Base-by-base conservation (phyloP, 92 coral and sea anemone species). In the Blastomussa wellsi region DNA sequence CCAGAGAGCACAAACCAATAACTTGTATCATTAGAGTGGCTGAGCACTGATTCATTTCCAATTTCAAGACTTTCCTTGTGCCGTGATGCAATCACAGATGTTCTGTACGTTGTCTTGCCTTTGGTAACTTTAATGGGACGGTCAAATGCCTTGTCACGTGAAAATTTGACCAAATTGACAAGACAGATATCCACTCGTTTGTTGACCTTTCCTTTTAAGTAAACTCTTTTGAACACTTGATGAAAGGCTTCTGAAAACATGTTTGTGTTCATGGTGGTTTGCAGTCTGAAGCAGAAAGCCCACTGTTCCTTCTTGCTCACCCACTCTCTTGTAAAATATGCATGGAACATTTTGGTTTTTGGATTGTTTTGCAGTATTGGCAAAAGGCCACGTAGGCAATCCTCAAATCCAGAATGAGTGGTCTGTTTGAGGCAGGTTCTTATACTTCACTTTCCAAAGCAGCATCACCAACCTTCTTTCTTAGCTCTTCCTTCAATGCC, bases 211-310 rank as follows among this genome's bases (percentile, higher is more conserved):
- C 94, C 92, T 7, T 85, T 79, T 20, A 90, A 92, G 72, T 93
- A 93, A 13, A 77, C 31, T 16, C 83, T 38, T 75, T 93, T 93
- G 82, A 93, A 90, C n/a, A 88, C 92, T 3, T 88, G 73, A 49
- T 93, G 96, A 64, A 91, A 93, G 19, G 92, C 89, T 66, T 90
- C 93, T 0, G 91, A 90, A 41, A 79, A 90, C 93, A 39, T 39
- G 44, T 39, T 39, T n/a, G n/a, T n/a, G 49, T 44, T 44, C 49
- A 44, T 4, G 11, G 4, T 44, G 49, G 5, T 44, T 44, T 44
- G 5, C 4, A 44, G 49, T 11, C 49, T 44, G 11, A 44, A 44
- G 49, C 89, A 88, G 62, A 55, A 90, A 0, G 92, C 94, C 94
- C 92, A 93, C 32, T 90, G 90, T 0, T 64, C 48, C 33, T 72